phyloP scores from a whole-genome alignment of 64 coral and sea anemone species.

The Anthopleura sola region DNA sequence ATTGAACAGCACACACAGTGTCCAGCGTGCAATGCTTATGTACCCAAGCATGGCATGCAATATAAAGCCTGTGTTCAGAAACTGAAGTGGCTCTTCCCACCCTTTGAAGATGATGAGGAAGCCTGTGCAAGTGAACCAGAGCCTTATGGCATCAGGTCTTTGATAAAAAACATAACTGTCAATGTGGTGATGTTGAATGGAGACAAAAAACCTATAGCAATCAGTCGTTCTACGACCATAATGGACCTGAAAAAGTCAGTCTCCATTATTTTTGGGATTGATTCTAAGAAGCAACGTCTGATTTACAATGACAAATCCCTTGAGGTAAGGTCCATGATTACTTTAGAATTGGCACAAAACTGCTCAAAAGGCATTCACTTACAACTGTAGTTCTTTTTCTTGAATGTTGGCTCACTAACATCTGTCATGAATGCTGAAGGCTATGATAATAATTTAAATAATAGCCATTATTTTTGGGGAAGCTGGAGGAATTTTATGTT shows the following conservation, averaged over 20 bases:
- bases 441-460: too few species aligned
- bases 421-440: too few species aligned
- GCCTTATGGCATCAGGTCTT: neutral
- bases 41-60: neutral
- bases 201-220: neutral
- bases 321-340: conserved; percentile 17
- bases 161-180: neutral
- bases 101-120: neutral
- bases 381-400: too few species aligned
- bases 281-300: conserved; percentile 30
- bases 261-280: conserved; percentile 19
- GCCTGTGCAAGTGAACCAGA: neutral
- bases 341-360: too few species aligned
- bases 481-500: too few species aligned
- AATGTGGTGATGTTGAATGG: conserved; percentile 17
- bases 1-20: neutral
- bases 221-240: conserved; percentile 18
- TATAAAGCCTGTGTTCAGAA: neutral
- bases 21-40: neutral
- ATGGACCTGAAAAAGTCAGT: conserved; percentile 14
- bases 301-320: conserved; percentile 16
- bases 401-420: too few species aligned
- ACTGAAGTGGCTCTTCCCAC: conserved; percentile 5
- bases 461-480: too few species aligned
- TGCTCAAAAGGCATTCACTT: neutral